Evolutionary conservation across 2,113 vertebrate genomes (phyloP), one percentile per base, ranked within the genome.

Genomic region (Terrapene triunguis): DNA sequence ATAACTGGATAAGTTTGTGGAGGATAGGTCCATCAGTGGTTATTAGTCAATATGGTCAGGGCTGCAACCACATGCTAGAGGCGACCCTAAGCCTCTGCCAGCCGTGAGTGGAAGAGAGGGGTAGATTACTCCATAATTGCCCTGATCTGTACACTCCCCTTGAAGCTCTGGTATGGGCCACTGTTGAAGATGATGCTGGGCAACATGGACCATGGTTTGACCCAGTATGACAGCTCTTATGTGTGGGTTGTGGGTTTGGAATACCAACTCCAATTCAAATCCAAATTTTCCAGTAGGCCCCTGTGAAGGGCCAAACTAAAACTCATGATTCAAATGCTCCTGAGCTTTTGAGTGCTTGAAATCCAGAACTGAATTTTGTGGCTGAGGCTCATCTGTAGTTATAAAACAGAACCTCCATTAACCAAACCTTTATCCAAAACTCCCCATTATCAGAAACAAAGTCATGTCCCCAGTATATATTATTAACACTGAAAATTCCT

Each of bases 381-480:
- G 92, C 90, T 92, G 83, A 94, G 81, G 95, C 95, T 65, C 96
- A 96, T 97, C 97, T 97, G 96, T 96, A 97, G 93, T 85, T 59
- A 96, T 91, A 79, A 95, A 97, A 96, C 94, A 97, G 97, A 97
- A 97, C 90, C 95, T 92, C 94, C 95, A 92, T 97, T 97, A 97
- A 94, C 84, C n/a, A 87, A 97, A 92, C 38, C 54, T 96, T 92
- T 90, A 95, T 89, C 89, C 96, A 85, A 89, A 74, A 25, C 22
- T 42, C 69, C 69, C n/a, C 62, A 65, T 65, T 74, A 42, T 24
- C 69, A 74, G 38, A 74, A 38, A 10, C 65, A 72, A 16, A 72
- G 19, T 74, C 21, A 6, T 65, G 32, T 65, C 32, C 32, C 35
- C 62, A n/a, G 62, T 9, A 19, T 69, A 69, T 69, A 69, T 76